Evolutionary conservation across 2,888 invertebrate species (phyloP).

Genomic region (Syrphus vitripennis): DNA sequence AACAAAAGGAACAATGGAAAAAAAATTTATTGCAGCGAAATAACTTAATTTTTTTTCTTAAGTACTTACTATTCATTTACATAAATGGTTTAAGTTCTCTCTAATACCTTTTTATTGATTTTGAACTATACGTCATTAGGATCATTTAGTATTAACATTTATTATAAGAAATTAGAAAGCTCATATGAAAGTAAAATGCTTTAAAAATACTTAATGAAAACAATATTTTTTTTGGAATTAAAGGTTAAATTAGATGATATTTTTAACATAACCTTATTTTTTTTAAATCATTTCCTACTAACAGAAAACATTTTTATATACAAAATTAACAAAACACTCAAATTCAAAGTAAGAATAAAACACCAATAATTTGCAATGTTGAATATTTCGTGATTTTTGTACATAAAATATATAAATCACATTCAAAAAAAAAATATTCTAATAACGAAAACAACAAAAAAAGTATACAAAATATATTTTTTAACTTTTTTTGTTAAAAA

Average conservation of each 20-base stretch:
- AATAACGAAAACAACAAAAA: neutral
- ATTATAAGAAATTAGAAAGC: too few species aligned
- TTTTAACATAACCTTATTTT: neutral
- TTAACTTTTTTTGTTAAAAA: conserved; percentile 20
- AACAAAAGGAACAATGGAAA: too few species aligned
- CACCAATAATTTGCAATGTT: conserved; percentile 67
- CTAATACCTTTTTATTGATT: too few species aligned
- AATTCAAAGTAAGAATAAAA: conserved; percentile 68
- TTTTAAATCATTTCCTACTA: neutral
- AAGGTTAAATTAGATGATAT: too few species aligned
- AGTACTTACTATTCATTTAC: too few species aligned
- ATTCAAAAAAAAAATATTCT: conserved; percentile 9
- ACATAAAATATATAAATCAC: conserved; percentile 62
- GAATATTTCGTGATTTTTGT: conserved; percentile 64
- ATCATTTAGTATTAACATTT: too few species aligned
- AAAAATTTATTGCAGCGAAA: too few species aligned
- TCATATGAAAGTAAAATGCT: too few species aligned
- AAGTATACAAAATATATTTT: conserved; percentile 45
- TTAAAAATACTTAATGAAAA: too few species aligned
- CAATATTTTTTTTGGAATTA: neutral
- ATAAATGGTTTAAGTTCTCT: too few species aligned
- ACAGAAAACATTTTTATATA: conserved; percentile 60
- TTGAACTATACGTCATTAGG: too few species aligned
- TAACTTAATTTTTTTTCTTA: too few species aligned
- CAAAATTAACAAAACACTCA: conserved; percentile 5